phyloP scores from a whole-genome alignment of 2,888 invertebrate genomes.

The Hecatera dysodea region DNA sequence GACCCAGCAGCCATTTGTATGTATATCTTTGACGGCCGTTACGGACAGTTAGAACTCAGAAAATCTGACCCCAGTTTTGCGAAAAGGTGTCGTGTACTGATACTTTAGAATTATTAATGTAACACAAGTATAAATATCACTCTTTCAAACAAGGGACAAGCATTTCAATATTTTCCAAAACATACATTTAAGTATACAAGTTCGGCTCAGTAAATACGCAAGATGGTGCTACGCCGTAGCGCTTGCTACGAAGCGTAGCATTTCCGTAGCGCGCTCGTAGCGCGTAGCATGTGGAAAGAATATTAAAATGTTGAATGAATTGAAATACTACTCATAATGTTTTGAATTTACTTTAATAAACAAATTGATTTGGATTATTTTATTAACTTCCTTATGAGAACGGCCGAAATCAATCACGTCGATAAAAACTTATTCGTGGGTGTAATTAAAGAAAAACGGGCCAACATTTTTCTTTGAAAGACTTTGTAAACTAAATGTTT shows the following conservation, averaged over 20 bases:
- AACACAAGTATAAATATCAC: background rate
- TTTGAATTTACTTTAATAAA: background rate
- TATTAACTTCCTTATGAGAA: conserved; percentile 23
- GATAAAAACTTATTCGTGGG: conserved; percentile 2
- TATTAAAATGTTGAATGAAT: conserved; percentile 8
- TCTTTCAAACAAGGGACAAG: background rate
- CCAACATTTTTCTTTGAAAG: background rate
- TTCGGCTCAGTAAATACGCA: conserved; percentile 27
- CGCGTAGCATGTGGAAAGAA: conserved; percentile 37
- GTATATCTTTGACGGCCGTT: background rate
- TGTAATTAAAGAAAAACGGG: conserved; percentile 1
- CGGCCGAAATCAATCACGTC: conserved; percentile 9
- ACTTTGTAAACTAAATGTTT: background rate
- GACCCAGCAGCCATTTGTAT: too few species aligned
- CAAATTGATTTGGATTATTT: conserved; percentile 6
- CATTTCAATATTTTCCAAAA: conserved; percentile 24
- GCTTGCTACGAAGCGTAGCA: conserved; percentile 57
- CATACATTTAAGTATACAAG: conserved; percentile 2
- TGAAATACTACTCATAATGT: background rate
- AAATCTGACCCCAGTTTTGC: too few species aligned
- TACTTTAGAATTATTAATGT: background rate
- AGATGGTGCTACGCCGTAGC: conserved; percentile 60
- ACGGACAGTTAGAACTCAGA: background rate
- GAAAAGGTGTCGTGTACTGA: too few species aligned
- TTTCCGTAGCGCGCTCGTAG: conserved; percentile 60